Base-by-base conservation (phyloP, 2,797 vertebrate species). In the Avahi laniger region DNA sequence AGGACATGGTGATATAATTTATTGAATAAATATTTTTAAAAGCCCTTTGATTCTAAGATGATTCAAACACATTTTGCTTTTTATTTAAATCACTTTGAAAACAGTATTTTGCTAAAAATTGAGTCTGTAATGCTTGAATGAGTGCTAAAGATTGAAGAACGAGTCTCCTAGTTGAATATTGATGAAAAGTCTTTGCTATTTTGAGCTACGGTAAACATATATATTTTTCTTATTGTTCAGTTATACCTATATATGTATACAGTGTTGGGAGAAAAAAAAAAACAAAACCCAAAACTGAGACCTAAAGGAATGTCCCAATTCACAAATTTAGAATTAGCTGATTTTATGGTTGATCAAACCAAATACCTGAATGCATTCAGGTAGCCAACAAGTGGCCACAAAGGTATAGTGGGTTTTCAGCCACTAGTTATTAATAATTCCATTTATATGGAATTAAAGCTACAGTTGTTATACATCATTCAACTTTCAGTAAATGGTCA, bases 31-130 rank as follows among this genome's bases (percentile, higher is more conserved):
- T 87, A 81, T 59, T 88, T 97, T 89, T 22, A 88, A 95, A 79
- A 72, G 41, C 13, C 24, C 43, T 88, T 89, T 96, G 41, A 72
- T 57, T 92, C 46, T 91, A 85, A 65, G 41, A 38, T 90, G 41
- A 59, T 57, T 93, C 26, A 90, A 93, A 94, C 73, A 28, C 11
- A 26, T 46, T 76, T 83, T 93, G 3, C 2, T 85, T 96, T 96
- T 94, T 26, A 84, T 48, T 72, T 26, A 90, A 90, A 95, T 63
- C 22, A 63, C 52, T 67, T 54, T 50, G 14, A 82, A 96, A 84
- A 85, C 69, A 92, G 15, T 28, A 95, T 95, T 97, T 94, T 96
- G 28, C 63, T 93, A 59, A 90, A 83, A 90, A 85, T 33, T 84
- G n/a, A 84, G 85, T 69, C 50, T 50, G 35, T 94, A 84, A 83